These are phyloP conservation scores for Xiphophorus maculatus DNA, from an alignment of 2,113 vertebrate species.

Conservation along the genomic window DNA sequence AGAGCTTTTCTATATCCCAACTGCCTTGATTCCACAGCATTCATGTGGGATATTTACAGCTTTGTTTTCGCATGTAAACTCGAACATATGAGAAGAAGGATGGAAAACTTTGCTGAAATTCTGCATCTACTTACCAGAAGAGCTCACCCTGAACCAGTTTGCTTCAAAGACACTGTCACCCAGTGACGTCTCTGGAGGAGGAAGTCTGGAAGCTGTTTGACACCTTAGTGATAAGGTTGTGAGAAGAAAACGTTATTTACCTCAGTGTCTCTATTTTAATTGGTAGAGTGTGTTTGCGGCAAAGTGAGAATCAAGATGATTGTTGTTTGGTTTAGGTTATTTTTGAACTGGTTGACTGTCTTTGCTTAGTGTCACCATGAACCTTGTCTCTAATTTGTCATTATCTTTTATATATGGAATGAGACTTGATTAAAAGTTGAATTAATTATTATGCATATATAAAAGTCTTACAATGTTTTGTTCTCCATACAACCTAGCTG, in stretches of 20 bases:
- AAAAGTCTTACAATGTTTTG: too few relatives aligned
- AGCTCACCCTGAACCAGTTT: slow-evolving; percentile 15
- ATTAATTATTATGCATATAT: too few relatives aligned
- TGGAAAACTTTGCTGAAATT: slow-evolving; percentile 71
- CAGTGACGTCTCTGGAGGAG: slow-evolving; percentile 31
- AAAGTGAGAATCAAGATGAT: slow-evolving; percentile 48
- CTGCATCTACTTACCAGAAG: slow-evolving; percentile 69
- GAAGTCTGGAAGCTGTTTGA: slow-evolving; percentile 55
- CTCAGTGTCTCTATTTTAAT: slow-evolving; percentile 40
- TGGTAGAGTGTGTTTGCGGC: slow-evolving; percentile 42
- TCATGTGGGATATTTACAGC: slow-evolving; percentile 74
- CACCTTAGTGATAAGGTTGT: slow-evolving; percentile 63
- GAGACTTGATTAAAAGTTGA: too few relatives aligned
- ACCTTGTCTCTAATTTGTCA: background rate
- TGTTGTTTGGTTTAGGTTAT: slow-evolving; percentile 29
- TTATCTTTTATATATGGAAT: too few relatives aligned
- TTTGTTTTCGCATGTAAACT: slow-evolving; percentile 75
- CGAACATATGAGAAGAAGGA: slow-evolving; percentile 59
- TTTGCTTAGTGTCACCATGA: background rate
- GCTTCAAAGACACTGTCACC: slow-evolving; percentile 40
- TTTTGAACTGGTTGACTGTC: background rate
- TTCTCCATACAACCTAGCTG: too few relatives aligned
- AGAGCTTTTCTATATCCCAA: slow-evolving; percentile 19
- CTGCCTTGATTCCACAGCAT: slow-evolving; percentile 48
- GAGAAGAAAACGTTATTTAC: slow-evolving; percentile 71